Conservation (phyloP, 2,888 invertebrate genomes). For the Clostera curtula region DNA sequence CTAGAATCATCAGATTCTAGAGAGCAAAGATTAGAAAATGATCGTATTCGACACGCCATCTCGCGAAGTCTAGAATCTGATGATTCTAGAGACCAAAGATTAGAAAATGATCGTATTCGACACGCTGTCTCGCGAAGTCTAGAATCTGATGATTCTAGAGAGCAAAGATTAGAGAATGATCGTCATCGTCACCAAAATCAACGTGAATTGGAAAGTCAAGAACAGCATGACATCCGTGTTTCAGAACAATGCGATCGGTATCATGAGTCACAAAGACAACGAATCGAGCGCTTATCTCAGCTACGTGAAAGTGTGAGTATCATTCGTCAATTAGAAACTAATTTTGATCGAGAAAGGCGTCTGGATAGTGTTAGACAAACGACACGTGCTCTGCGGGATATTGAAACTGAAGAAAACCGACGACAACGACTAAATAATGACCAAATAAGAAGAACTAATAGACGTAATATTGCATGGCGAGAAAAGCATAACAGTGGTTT, state of each 20-base stretch:
- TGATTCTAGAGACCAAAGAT: too few relatives aligned
- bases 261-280: constrained; percentile 5
- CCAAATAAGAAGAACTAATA: constrained; percentile 6
- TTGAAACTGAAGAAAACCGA: constrained; percentile 4
- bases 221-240: constrained; percentile 6
- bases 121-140: too few relatives aligned
- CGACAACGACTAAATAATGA: constrained; percentile 4
- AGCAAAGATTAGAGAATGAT: constrained; percentile 3
- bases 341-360: constrained; percentile 4
- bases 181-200: constrained; percentile 5
- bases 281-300: constrained; percentile 4
- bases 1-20: too few relatives aligned
- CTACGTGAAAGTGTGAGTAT: constrained; percentile 4
- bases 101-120: too few relatives aligned
- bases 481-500: constrained; percentile 2
- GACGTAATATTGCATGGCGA: constrained; percentile 2
- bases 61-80: too few relatives aligned
- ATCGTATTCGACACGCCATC: too few relatives aligned
- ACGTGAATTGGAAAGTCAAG: constrained; percentile 6
- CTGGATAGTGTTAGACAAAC: constrained; percentile 3
- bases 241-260: constrained; percentile 6
- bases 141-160: too few relatives aligned
- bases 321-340: constrained; percentile 4
- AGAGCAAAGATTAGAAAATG: too few relatives aligned
- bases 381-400: constrained; percentile 2